Evolutionary conservation across 2,888 invertebrate species (phyloP), one percentile per base, ranked within the genome.

Genomic region (Rhaphigaster nebulosa): DNA sequence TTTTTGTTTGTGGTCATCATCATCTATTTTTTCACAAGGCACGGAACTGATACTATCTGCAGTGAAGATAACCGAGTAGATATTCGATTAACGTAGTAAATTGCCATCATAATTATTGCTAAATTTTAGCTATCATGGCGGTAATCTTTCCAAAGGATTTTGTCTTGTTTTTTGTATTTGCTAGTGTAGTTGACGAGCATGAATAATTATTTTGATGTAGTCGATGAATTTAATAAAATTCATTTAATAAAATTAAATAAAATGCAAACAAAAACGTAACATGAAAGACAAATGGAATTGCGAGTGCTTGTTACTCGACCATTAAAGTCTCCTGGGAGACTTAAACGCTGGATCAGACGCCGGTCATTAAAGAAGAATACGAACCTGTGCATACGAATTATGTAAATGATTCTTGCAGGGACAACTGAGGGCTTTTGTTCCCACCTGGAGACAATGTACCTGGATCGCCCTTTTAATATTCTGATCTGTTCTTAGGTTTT

Each of bases 251-350:
- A 76, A 76, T 76, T 20, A 15, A n/a, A n/a, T n/a, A n/a, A 20
- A 76, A 76, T 76, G 29, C 18, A 65, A 18, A 65, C 13, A 65
- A 65, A 65, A 65, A 65, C 5, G 65, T 8, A 65, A 18, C 13
- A 8, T 6, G 34, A 38, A 76, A 76, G 70, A 76, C 70, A 76
- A 76, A 76, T 76, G 70, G 29, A 84, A 41, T 84, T n/a, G 84
- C 45, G 41, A n/a, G 50, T n/a, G 45, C 84, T 84, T 45, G 84
- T 84, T 84, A 84, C 84, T 65, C 56, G 88, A 60, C 88, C 60
- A 56, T 88, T 88, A 88, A 88, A 56, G 88, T 88, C 88, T 65
- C 88, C 88, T 26, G 41, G 88, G 88, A 60, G 88, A 88, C 88
- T 88, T 88, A 38, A 88, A 88, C 45, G 88, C 88, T 60, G 34